Evolutionary conservation across 1,140 invertebrate species (phyloP), one percentile per base, ranked within the genome.

Genomic region (Cotesia vestalis): DNA sequence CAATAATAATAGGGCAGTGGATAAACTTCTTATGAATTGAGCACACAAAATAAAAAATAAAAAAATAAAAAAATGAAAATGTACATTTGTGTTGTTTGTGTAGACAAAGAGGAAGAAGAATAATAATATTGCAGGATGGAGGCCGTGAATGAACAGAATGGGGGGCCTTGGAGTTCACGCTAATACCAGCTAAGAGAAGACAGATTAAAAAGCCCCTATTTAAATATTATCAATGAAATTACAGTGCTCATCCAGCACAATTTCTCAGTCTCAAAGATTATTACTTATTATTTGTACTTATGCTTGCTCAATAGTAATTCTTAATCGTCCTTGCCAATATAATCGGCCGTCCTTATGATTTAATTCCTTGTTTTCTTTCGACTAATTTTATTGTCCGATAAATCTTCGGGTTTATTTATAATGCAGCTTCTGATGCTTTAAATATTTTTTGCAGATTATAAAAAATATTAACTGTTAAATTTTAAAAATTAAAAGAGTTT

Each of bases 181-280:
- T 81, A 80, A 79, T 80, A 73, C 78, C 79, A 76, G 76, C 71
- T 66, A 70, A 62, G 71, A 78, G 78, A 81, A 83, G 79, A 80
- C 81, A 78, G 77, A 83, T 85, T 85, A 84, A 84, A 8, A 81
- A 78, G 76, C 80, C 78, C 75, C 74, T 81, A 86, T 86, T 85
- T 85, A 86, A 86, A 86, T 86, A 85, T 84, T 85, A 84, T 81
- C 81, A 83, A 81, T 78, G 76, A 84, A 85, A 86, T 86, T 85
- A 84, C 78, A 82, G 81, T 83, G 74, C 77, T 76, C 73, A 77
- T 59, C 64, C 12, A 66, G 63, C 8, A 66, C 63, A 46, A 66
- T 66, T 46, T 27, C 17, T 46, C 63, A 66, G 63, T 66, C 20
- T 20, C 14, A 38, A 51, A 4, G 67, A 61, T 81, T 78, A 79